Conservation (phyloP, 1,140 invertebrate species). For the Heliconius melpomene region DNA sequence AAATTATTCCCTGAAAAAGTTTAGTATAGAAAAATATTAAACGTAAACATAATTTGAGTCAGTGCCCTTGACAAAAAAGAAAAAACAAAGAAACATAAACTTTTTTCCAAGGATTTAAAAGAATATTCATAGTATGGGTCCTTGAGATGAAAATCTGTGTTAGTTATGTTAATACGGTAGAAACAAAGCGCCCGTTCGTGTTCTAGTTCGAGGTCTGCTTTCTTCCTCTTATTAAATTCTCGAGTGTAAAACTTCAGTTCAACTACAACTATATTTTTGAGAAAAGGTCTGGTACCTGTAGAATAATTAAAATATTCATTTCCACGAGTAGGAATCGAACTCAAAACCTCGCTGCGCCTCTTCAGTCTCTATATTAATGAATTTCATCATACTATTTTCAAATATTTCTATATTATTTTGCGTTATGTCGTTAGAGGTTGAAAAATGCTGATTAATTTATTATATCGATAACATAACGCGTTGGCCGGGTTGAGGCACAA, state of each 20-base stretch:
- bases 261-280: too few species aligned
- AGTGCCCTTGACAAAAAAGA: not conserved
- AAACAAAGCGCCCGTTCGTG: not conserved
- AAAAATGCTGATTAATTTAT: slow-evolving; percentile 7
- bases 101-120: slow-evolving; percentile 12
- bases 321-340: too few species aligned
- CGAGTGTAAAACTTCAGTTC: not conserved
- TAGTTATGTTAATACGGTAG: not conserved
- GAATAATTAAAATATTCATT: too few species aligned
- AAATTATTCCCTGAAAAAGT: not conserved
- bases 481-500: slow-evolving; percentile 41
- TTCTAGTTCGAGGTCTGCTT: slow-evolving; percentile 8
- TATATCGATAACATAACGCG: slow-evolving; percentile 14
- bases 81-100: slow-evolving; percentile 1
- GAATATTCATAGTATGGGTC: slow-evolving; percentile 7
- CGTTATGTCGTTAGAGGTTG: not conserved
- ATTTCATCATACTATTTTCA: not conserved
- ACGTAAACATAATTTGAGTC: not conserved
- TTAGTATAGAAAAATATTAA: not conserved
- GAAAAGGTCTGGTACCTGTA: too few species aligned
- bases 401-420: not conserved
- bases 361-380: too few species aligned
- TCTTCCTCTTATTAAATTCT: not conserved
- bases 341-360: too few species aligned
- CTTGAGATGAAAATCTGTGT: slow-evolving; percentile 12